A percentile compares a stretch with the other conserved stretches of the same genome.
These are phyloP conservation scores for Cydia strobilella DNA, from an alignment of 1,140 invertebrate genomes.

Conservation along the genomic window DNA sequence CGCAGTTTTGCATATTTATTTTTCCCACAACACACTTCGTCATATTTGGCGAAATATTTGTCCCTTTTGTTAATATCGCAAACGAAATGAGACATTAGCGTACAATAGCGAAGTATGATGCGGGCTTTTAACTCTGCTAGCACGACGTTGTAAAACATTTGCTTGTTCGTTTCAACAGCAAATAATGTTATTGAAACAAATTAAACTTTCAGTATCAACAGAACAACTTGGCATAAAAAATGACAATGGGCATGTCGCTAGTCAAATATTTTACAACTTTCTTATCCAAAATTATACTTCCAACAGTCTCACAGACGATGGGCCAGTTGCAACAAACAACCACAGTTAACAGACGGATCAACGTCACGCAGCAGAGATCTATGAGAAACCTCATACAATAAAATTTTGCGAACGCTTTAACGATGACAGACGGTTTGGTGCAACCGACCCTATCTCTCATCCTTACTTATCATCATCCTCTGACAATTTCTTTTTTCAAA, in stretches of 20 bases:
- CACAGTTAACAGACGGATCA: no score
- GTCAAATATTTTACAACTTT: background rate
- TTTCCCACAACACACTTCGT: background rate
- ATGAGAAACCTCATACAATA: no score
- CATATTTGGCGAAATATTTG: background rate
- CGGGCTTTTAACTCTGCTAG: background rate
- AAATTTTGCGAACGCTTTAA: no score
- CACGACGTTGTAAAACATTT: background rate
- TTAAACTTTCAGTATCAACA: background rate
- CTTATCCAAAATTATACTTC: background rate
- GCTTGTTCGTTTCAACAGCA: background rate
- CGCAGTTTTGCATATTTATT: background rate
- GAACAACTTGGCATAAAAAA: background rate
- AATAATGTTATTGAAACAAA: no score
- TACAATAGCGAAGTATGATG: background rate
- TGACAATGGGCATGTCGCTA: background rate
- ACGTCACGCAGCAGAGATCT: no score
- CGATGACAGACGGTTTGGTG: no score
- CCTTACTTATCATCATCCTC: background rate
- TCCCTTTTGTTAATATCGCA: background rate
- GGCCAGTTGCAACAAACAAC: no score
- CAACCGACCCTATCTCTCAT: background rate
- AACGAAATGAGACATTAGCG: background rate
- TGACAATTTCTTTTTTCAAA: background rate
- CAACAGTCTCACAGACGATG: background rate